Evolutionary conservation across 2,888 invertebrate genomes (phyloP).

Genomic region (Ischnus inquisitorius): DNA sequence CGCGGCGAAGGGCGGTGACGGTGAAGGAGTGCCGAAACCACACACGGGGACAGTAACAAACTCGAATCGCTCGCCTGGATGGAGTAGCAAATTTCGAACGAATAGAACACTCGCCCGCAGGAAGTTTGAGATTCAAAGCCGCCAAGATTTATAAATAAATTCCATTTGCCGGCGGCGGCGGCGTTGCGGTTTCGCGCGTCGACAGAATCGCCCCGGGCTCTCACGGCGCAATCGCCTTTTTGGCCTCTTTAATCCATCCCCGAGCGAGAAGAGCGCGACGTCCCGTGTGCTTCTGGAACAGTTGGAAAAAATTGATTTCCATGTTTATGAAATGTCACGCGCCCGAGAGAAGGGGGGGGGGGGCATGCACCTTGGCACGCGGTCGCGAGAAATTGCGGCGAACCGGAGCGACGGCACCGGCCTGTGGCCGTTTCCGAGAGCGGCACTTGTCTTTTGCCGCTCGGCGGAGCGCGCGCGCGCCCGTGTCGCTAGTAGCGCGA

Average conservation of each 20-base stretch:
- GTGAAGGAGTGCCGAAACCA: conserved; percentile 55
- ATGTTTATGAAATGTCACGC: conserved; percentile 81
- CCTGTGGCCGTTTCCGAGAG: conserved; percentile 1
- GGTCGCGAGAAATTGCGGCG: conserved; percentile 13
- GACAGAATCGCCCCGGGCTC: conserved; percentile 34
- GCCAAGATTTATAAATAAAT: conserved; percentile 80
- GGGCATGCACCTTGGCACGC: conserved; percentile 76
- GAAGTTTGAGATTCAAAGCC: conserved; percentile 69
- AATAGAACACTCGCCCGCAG: conserved; percentile 53
- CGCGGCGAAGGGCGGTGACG: conserved; percentile 40
- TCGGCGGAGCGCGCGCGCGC: neutral
- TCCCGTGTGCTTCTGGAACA: neutral
- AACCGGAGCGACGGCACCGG: conserved; percentile 48
- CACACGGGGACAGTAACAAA: neutral
- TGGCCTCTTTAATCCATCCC: conserved; percentile 45
- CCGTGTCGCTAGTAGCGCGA: neutral
- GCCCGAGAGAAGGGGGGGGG: no score
- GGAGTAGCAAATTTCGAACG: conserved; percentile 24
- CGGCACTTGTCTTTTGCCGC: conserved; percentile 50
- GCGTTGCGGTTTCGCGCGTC: conserved; percentile 1
- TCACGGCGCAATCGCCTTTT: conserved; percentile 34
- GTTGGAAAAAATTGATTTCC: conserved; percentile 80
- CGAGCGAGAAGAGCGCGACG: conserved; percentile 42
- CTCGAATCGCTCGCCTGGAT: neutral
- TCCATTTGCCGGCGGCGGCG: conserved; percentile 69